phyloP scores from a whole-genome alignment of 2,113 vertebrate species.

The Oreochromis tanganicae region DNA sequence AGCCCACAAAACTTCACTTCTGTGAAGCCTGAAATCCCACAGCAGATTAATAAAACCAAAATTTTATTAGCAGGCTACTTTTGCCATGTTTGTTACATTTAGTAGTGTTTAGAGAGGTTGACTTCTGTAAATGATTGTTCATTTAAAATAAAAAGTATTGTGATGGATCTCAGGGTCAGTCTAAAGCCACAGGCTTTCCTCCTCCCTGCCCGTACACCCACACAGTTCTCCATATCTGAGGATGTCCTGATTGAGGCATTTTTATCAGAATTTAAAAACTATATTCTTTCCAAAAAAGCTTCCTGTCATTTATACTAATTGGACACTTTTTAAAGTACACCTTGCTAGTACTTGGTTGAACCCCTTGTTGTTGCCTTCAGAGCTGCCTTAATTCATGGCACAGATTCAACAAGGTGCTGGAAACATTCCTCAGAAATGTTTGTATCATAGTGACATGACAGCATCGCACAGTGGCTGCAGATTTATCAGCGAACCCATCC shows the following conservation, averaged over 20 bases:
- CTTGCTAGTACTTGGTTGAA: neutral
- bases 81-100: neutral
- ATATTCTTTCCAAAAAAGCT: neutral
- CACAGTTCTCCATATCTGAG: neutral
- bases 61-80: neutral
- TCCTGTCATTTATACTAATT: fast-evolving
- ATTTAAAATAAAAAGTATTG: too few relatives aligned
- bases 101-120: neutral
- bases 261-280: neutral
- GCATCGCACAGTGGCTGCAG: neutral
- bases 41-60: neutral
- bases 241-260: neutral
- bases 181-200: too few relatives aligned
- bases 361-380: neutral
- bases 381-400: neutral
- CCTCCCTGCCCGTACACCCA: too few relatives aligned
- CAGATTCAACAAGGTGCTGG: neutral
- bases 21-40: neutral
- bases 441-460: neutral
- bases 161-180: too few relatives aligned
- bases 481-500: neutral
- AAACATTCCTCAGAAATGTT: neutral
- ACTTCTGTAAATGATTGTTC: neutral
- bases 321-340: neutral
- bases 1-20: neutral